These are phyloP conservation scores for Anhinga rufa DNA, from an alignment of 2,113 vertebrate genomes.

Conservation along the genomic window DNA sequence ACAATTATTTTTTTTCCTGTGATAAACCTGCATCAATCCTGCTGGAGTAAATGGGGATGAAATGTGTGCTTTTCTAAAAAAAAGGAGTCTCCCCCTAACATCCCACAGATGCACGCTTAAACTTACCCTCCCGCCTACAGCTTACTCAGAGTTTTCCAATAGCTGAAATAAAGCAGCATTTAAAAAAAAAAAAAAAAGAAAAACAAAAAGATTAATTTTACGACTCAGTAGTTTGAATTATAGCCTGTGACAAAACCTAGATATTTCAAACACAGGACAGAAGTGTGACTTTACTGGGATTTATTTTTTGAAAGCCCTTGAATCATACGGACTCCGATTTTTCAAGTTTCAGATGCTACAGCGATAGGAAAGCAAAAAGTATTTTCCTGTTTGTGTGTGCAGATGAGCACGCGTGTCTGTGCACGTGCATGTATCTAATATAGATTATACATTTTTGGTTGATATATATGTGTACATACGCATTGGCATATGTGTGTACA, in stretches of 20 bases:
- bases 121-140: background rate
- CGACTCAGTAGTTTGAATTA: conserved; percentile 62
- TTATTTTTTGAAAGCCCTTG: background rate
- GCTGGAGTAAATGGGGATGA: background rate
- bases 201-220: conserved; percentile 58
- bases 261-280: conserved; percentile 40
- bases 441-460: background rate
- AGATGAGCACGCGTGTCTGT: background rate
- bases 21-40: background rate
- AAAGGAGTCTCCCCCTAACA: background rate
- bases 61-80: background rate
- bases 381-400: background rate
- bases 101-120: background rate
- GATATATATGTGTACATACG: background rate
- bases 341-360: background rate
- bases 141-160: conserved; percentile 42
- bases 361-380: background rate
- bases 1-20: too few relatives aligned
- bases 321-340: background rate
- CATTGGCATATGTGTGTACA: background rate
- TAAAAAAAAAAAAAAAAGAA: background rate
- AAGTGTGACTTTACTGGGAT: background rate
- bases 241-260: conserved; percentile 32
- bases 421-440: background rate
- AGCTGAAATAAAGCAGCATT: conserved; percentile 34